Conservation (phyloP, 92 coral and sea anemone species). For the Blastomussa wellsi region DNA sequence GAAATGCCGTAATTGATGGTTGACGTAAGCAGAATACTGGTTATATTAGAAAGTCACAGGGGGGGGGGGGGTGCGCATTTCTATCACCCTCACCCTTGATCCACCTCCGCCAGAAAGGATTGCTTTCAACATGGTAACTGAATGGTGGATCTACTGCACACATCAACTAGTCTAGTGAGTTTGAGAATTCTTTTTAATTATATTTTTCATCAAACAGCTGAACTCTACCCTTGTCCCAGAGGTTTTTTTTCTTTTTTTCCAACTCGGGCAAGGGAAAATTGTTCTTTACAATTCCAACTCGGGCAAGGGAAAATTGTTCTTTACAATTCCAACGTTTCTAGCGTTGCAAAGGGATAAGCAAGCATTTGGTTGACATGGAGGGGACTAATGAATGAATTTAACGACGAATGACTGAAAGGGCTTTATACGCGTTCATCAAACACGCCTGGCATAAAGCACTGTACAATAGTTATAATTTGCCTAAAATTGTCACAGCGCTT, state of each 20-base stretch:
- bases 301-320: neutral
- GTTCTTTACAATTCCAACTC: neutral
- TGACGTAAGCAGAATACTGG: too few relatives aligned
- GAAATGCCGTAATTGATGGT: too few relatives aligned
- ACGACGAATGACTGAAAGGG: neutral
- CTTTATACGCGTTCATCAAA: neutral
- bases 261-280: neutral
- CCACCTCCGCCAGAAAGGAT: too few relatives aligned
- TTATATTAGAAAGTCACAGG: too few relatives aligned
- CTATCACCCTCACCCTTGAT: too few relatives aligned
- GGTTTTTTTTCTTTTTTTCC: neutral
- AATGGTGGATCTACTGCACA: neutral
- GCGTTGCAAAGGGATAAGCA: neutral
- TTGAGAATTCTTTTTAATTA: neutral
- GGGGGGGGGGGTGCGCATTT: too few relatives aligned
- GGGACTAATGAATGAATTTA: constrained; percentile 1
- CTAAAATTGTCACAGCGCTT: neutral
- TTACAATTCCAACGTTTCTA: neutral
- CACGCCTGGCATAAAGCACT: constrained; percentile 5
- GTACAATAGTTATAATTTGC: neutral
- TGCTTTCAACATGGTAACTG: neutral
- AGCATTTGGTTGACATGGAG: neutral
- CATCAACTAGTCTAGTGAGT: neutral
- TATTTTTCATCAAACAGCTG: neutral
- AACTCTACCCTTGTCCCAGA: neutral